Base-by-base conservation (phyloP, 2,113 vertebrate genomes). In the Felis chaus region DNA sequence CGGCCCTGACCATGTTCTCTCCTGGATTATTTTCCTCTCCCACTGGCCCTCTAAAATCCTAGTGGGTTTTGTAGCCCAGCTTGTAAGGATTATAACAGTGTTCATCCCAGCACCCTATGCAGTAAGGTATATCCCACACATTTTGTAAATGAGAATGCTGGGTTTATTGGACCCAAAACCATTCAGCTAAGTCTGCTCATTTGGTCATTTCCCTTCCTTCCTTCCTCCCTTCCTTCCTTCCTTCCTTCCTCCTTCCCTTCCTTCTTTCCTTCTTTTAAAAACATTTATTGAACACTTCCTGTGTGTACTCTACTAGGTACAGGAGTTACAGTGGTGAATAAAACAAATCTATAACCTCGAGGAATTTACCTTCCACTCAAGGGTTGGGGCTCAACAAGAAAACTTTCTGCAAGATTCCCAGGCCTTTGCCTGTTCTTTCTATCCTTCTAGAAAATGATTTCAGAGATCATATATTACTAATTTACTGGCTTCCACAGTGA, bases 111-210 rank as follows among this genome's bases (percentile, higher is more conserved):
- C 27, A 82, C 15, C 78, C 18, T 76, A 78, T 78, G 27, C 15
- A 92, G 10, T 53, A 79, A 83, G 6, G 15, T 83, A 27, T 23
- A 91, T 66, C 53, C 29, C 82, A 71, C 21, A 94, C 4, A n/a
- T 91, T 61, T 90, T 69, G 7, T 69, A 76, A 94, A 81, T 93
- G 48, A 88, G 39, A 97, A 89, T 85, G 14, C 29, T 96, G 16
- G 16, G 39, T 73, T 19, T 85, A 83, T 48, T 97, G n/a, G 33
- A 92, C 4, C 23, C 53, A 11, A 97, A 94, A 87, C 33, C 15
- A 93, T 90, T 83, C 27, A 68, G 21, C 36, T 33, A 90, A 33
- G 11, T 92, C 18, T 82, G 7, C 21, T 93, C 18, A 95, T 80
- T 91, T 86, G 15, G 36, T 93, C 33, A 88, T 83, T 94, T 86